These are phyloP conservation scores for Triplophysa bombifrons DNA, from an alignment of 2,797 vertebrate species.

Conservation along the genomic window DNA sequence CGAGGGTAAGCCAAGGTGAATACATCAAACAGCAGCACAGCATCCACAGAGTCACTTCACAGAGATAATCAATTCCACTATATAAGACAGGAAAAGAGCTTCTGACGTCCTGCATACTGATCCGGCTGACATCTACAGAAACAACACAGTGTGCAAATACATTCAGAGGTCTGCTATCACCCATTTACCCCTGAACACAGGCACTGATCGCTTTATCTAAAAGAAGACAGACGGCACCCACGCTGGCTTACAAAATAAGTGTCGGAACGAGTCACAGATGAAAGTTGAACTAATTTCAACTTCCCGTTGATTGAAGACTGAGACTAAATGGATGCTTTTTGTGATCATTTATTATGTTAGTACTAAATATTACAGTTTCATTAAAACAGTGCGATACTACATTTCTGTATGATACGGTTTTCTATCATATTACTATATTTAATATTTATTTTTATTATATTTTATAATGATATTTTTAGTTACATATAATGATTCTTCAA, in stretches of 20 bases:
- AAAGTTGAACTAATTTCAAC: neutral
- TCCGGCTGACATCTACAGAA: neutral
- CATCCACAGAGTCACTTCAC: conserved; percentile 42
- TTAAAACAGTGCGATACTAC: too few species aligned
- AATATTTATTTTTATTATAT: too few species aligned
- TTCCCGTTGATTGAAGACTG: neutral
- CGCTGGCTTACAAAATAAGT: conserved; percentile 8
- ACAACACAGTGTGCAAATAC: conserved; percentile 6
- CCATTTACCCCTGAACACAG: conserved; percentile 18
- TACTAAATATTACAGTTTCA: too few species aligned
- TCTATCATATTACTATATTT: too few species aligned
- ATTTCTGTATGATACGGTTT: too few species aligned
- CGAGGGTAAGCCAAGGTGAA: conserved; percentile 42
- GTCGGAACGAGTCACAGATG: neutral
- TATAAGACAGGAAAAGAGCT: conserved; percentile 27
- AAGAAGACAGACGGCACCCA: neutral
- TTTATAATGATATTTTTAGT: too few species aligned
- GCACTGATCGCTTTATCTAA: neutral
- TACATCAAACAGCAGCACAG: conserved; percentile 26
- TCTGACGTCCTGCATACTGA: conserved; percentile 42
- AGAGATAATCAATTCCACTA: conserved; percentile 39
- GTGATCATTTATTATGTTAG: too few species aligned
- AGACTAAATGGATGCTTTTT: neutral
- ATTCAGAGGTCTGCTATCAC: conserved; percentile 28
- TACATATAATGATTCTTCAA: too few species aligned